phyloP scores from a whole-genome alignment of 2,797 vertebrate genomes.

The Betta splendens region DNA sequence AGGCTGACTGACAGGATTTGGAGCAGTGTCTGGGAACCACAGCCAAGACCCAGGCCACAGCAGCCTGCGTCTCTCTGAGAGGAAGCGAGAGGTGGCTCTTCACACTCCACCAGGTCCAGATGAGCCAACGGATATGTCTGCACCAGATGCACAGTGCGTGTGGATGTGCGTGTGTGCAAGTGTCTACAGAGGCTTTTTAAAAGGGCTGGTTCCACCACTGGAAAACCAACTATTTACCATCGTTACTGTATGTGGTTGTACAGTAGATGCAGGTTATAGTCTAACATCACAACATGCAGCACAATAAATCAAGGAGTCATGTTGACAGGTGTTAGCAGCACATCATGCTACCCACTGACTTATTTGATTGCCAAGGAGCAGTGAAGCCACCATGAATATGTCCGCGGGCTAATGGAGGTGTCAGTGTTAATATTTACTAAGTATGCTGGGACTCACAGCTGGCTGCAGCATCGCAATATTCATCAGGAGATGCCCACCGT shows the following conservation, averaged over 20 bases:
- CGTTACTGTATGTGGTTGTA: constrained; percentile 16
- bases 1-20: constrained; percentile 81
- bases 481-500: constrained; percentile 23
- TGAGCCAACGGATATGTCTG: constrained; percentile 65
- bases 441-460: constrained; percentile 59
- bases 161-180: constrained; percentile 36
- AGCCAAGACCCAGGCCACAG: constrained; percentile 73
- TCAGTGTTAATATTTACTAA: constrained; percentile 69
- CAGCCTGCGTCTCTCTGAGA: constrained; percentile 50
- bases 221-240: constrained; percentile 16
- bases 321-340: constrained; percentile 61
- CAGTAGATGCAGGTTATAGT: constrained; percentile 30
- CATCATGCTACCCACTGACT: constrained; percentile 66
- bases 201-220: constrained; percentile 5
- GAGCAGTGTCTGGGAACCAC: constrained; percentile 73
- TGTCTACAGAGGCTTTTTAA: constrained; percentile 27
- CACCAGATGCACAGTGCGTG: constrained; percentile 59
- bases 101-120: constrained; percentile 64
- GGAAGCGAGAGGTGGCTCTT: constrained; percentile 50
- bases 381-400: constrained; percentile 62
- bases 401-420: constrained; percentile 66
- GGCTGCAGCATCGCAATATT: constrained; percentile 48
- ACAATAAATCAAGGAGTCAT: constrained; percentile 49
- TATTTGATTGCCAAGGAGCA: constrained; percentile 59
- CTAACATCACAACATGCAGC: constrained; percentile 38